Evolutionary conservation across 2,113 vertebrate genomes (phyloP).

Genomic region (Triplophysa rosa): DNA sequence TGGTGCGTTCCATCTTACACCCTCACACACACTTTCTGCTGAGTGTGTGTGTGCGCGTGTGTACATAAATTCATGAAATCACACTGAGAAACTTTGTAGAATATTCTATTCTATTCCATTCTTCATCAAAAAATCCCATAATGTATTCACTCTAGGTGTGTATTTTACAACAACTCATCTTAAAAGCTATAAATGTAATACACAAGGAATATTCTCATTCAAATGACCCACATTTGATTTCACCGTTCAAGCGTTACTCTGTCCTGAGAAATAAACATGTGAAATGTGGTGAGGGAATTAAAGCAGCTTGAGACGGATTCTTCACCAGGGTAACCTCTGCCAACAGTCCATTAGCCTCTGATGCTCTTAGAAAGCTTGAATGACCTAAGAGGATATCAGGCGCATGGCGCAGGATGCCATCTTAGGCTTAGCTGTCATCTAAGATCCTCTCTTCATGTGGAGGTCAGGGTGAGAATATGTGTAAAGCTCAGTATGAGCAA

Average conservation of each 20-base stretch:
- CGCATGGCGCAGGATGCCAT: neutral
- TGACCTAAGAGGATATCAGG: neutral
- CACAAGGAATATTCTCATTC: too few species aligned
- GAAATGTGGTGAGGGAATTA: neutral
- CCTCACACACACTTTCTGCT: neutral
- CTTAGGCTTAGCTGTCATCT: constrained; percentile 7
- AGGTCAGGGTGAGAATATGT: neutral
- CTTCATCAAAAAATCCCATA: too few species aligned
- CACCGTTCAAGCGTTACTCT: neutral
- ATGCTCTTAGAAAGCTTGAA: constrained; percentile 11
- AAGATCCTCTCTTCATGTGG: constrained; percentile 6
- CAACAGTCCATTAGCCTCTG: constrained; percentile 21
- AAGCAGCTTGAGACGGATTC: constrained; percentile 27
- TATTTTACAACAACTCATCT: too few species aligned
- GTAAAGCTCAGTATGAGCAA: neutral
- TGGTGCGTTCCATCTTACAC: constrained; percentile 19
- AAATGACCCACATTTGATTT: neutral
- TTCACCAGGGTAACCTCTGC: neutral
- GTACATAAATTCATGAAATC: neutral
- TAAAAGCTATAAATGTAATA: too few species aligned
- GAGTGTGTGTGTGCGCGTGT: neutral
- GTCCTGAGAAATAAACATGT: neutral
- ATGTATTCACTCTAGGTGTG: too few species aligned
- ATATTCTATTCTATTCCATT: too few species aligned
- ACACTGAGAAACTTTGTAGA: neutral